phyloP scores from a whole-genome alignment of 2,888 invertebrate species.

The Smittia sp. region DNA sequence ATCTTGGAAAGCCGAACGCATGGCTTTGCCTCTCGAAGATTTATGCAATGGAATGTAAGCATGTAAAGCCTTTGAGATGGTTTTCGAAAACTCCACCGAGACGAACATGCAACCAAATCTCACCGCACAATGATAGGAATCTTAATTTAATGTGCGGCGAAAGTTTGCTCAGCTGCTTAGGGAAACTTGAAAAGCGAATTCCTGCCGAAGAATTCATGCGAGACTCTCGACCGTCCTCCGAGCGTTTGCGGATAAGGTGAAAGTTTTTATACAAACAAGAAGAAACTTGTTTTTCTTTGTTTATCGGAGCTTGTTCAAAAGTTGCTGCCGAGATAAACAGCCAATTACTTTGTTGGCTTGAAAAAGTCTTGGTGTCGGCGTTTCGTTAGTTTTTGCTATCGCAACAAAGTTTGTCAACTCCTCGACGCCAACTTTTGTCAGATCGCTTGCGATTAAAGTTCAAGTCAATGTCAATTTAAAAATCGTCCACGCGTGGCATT shows the following conservation, averaged over 20 bases:
- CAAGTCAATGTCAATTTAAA: no score
- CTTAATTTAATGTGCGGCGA: no score
- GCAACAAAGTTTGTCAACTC: background rate
- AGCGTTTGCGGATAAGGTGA: background rate
- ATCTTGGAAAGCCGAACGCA: constrained; percentile 10
- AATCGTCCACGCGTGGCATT: no score
- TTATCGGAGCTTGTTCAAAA: background rate
- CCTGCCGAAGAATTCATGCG: no score
- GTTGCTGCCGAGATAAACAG: background rate
- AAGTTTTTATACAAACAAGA: constrained; percentile 1
- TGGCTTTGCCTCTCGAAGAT: constrained; percentile 16
- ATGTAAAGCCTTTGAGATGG: background rate
- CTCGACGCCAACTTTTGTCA: constrained; percentile 10
- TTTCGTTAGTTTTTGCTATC: background rate
- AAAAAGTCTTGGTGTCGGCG: no score
- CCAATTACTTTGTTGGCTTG: constrained; percentile 5
- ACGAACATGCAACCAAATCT: no score
- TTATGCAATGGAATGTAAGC: constrained; percentile 11
- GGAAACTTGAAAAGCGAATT: no score
- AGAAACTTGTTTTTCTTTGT: background rate
- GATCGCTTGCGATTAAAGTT: background rate
- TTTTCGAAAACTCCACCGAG: background rate
- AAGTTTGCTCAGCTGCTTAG: no score
- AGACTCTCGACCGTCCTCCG: no score
- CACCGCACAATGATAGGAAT: no score